Conservation (phyloP, 2,113 vertebrate species). For the Lipophrys pholis region DNA sequence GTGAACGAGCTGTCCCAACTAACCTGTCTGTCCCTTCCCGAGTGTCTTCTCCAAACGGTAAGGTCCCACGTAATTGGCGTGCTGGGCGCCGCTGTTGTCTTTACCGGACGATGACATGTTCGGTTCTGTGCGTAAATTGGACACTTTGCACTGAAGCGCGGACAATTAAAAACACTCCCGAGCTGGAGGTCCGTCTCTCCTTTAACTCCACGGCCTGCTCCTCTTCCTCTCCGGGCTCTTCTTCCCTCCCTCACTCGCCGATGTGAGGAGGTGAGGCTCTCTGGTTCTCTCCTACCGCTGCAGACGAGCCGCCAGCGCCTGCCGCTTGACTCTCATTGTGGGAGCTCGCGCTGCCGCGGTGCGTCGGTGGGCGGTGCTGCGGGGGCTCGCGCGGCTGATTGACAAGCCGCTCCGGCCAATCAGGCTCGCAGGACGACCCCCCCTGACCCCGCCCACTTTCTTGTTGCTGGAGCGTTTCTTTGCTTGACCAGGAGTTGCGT, state of each 20-base stretch:
- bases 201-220: slow-evolving; percentile 74
- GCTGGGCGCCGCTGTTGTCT: slow-evolving; percentile 96
- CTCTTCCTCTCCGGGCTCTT: slow-evolving; percentile 35
- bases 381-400: slow-evolving; percentile 66
- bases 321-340: slow-evolving; percentile 76
- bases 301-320: slow-evolving; percentile 79
- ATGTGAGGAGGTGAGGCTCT: slow-evolving; percentile 67
- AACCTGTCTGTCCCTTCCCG: slow-evolving; percentile 99
- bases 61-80: slow-evolving; percentile 99
- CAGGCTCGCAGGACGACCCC: background rate
- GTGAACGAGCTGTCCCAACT: slow-evolving; percentile 76
- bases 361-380: slow-evolving; percentile 79
- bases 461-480: slow-evolving; percentile 58
- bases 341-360: slow-evolving; percentile 71
- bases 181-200: slow-evolving; percentile 62
- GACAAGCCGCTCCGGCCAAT: slow-evolving; percentile 69
- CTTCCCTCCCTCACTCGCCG: slow-evolving; percentile 57
- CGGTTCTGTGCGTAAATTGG: slow-evolving; percentile 62
- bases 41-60: slow-evolving; percentile 99
- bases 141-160: slow-evolving; percentile 66
- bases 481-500: background rate
- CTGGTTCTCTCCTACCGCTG: slow-evolving; percentile 71
- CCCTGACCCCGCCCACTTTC: slow-evolving; percentile 37
- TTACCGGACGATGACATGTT: slow-evolving; percentile 97
- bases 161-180: slow-evolving; percentile 77